Evolutionary conservation across 2,888 invertebrate genomes (phyloP).

Genomic region (Heteromurus nitidus): DNA sequence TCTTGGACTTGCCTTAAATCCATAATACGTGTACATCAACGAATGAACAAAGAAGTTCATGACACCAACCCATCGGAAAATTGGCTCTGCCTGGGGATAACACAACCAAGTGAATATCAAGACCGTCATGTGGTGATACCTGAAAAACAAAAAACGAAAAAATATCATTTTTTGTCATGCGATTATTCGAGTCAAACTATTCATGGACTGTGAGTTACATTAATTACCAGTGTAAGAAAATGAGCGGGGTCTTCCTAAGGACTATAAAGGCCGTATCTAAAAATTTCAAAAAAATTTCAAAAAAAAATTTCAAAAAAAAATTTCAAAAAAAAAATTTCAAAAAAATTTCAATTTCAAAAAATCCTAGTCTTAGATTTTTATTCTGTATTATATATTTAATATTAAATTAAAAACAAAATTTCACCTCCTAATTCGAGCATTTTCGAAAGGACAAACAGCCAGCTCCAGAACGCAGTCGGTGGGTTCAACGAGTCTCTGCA

Average conservation of each 20-base stretch:
- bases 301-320: too few species aligned
- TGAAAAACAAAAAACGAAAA: slow-evolving; percentile 18
- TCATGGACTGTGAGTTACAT: not conserved
- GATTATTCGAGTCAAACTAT: not conserved
- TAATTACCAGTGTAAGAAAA: slow-evolving; percentile 71
- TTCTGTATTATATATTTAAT: too few species aligned
- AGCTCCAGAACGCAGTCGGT: slow-evolving; percentile 69
- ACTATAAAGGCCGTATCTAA: slow-evolving; percentile 72
- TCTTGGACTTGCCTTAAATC: slow-evolving; percentile 59
- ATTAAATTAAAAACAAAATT: too few species aligned
- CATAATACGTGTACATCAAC: slow-evolving; percentile 69
- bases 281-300: too few species aligned
- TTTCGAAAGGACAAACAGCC: slow-evolving; percentile 61
- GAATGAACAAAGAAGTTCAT: slow-evolving; percentile 72
- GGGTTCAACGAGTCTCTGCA: slow-evolving; percentile 68
- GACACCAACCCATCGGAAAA: slow-evolving; percentile 70
- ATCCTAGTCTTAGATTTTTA: too few species aligned
- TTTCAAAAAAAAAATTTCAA: too few species aligned
- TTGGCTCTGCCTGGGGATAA: slow-evolving; percentile 68
- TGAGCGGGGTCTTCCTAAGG: slow-evolving; percentile 69
- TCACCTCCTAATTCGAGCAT: slow-evolving; percentile 68
- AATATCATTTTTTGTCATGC: not conserved
- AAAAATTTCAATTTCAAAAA: too few species aligned
- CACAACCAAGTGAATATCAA: slow-evolving; percentile 65
- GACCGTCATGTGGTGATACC: slow-evolving; percentile 72